phyloP scores from a whole-genome alignment of 2,888 invertebrate species.

The Molorchus minor region DNA sequence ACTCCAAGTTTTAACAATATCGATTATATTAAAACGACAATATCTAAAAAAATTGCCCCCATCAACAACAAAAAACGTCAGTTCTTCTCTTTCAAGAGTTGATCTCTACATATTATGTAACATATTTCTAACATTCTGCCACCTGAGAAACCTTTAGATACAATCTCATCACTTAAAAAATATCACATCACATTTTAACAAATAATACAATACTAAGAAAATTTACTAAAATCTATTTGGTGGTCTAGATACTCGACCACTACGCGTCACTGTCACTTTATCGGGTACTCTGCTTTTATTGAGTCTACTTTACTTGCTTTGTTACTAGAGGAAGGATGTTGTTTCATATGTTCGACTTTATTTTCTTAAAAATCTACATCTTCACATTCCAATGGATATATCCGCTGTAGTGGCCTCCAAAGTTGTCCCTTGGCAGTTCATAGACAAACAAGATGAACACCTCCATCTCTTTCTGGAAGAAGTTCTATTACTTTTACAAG shows the following conservation, averaged over 20 bases:
- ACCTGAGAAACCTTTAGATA: background rate
- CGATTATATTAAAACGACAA: too few species aligned
- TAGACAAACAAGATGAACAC: constrained; percentile 14
- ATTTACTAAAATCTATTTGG: background rate
- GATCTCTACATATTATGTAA: too few species aligned
- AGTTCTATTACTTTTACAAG: constrained; percentile 14
- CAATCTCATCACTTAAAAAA: background rate
- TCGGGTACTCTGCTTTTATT: background rate
- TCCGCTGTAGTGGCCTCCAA: background rate
- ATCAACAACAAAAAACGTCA: too few species aligned
- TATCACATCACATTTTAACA: background rate
- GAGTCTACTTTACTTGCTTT: background rate
- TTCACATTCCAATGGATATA: background rate
- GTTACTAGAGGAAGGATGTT: too few species aligned
- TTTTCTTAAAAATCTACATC: background rate
- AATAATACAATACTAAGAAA: background rate
- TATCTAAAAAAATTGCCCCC: too few species aligned
- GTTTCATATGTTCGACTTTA: too few species aligned
- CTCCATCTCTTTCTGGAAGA: constrained; percentile 1
- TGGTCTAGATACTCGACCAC: background rate
- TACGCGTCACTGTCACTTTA: background rate
- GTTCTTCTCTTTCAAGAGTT: too few species aligned
- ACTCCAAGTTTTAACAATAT: too few species aligned
- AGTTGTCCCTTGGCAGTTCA: constrained; percentile 5
- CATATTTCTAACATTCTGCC: background rate